Evolutionary conservation across 92 coral and sea anemone genomes (phyloP), one percentile per base, ranked within the genome.

Genomic region (Montipora capitata): DNA sequence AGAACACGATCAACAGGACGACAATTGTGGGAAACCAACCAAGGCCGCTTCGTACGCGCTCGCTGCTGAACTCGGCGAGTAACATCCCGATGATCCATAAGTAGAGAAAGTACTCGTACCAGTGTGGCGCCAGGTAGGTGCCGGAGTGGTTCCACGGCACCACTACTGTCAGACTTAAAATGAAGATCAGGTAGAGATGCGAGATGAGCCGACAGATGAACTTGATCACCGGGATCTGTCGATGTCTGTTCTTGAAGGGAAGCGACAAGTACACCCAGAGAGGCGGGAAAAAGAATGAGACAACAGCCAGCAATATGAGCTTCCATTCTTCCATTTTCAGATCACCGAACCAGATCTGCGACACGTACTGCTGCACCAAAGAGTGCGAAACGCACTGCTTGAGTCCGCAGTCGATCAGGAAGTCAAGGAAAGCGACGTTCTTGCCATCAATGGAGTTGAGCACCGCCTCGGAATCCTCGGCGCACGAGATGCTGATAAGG

Each of bases 121-220:
- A 91, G 68, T 87, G 94, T 4, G 99, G 99, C 17, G 87, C 35
- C 54, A 98, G 85, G 58, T 63, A 79, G 45, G 56, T 84, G 16
- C 88, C 81, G 3, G 92, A 80, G 68, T 88, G 81, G 11, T 89
- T 90, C 99, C 99, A 98, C 5, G 99, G 99, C 20, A 96, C 88
- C 17, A 98, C 99, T 13, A 89, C 93, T 38, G 96, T 96, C 27
- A 93, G 40, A 16, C 94, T 81, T 41, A 98, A 88, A 0, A 98
- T 74, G 4, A 96, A 56, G 83, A 98, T 91, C 48, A 96, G 62
- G 82, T 98, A 98, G 18, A 98, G 73, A 68, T 98, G 99, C 10
- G 99, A 98, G 65, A 98, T 96, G 80, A 98, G 95, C 4, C 94
- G 96, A 71, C 99, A 96, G 82, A 96, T 98, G 94, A 98, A 98